Conservation (phyloP, 2,113 vertebrate genomes). For the Oplegnathus fasciatus region DNA sequence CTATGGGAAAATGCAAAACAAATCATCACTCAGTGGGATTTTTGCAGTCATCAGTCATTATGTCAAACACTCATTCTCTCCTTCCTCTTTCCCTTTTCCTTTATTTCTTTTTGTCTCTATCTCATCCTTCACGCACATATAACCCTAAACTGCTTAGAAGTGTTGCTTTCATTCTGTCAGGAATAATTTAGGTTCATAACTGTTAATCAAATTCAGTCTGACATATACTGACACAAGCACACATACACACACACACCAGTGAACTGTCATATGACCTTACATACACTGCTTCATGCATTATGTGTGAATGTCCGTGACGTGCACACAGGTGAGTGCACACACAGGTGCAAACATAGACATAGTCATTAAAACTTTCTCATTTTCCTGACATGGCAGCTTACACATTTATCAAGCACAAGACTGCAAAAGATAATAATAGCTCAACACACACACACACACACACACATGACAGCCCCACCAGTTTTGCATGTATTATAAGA, state of each 20-base stretch:
- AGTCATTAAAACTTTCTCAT: constrained; percentile 32
- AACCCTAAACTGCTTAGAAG: constrained; percentile 7
- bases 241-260: constrained; percentile 15
- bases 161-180: constrained; percentile 25
- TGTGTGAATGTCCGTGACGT: constrained; percentile 13
- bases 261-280: constrained; percentile 19
- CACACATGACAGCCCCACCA: background rate
- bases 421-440: constrained; percentile 17
- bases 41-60: constrained; percentile 52
- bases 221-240: background rate
- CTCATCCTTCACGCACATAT: constrained; percentile 7
- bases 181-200: constrained; percentile 28
- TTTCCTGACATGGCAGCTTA: constrained; percentile 67
- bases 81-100: background rate
- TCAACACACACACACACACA: background rate
- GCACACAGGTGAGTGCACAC: constrained; percentile 3
- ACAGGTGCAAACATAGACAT: constrained; percentile 8
- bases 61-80: constrained; percentile 12
- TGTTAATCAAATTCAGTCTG: constrained; percentile 40
- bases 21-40: constrained; percentile 42
- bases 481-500: constrained; percentile 1
- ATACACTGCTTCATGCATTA: background rate
- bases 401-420: constrained; percentile 66
- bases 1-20: constrained; percentile 83
- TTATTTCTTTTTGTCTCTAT: constrained; percentile 4